phyloP scores from a whole-genome alignment of 1,140 invertebrate species.

The Papilio xuthus region DNA sequence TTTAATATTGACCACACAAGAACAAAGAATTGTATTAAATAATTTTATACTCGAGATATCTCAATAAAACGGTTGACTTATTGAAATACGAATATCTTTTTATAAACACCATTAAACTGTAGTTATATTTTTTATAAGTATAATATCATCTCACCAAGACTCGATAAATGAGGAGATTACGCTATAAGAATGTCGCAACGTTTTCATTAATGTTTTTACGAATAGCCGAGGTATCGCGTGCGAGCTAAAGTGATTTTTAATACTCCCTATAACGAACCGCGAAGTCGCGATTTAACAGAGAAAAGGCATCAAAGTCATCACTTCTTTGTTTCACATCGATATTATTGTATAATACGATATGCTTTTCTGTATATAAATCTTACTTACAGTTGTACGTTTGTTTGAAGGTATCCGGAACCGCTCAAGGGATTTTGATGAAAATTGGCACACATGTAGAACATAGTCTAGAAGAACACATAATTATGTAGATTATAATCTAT shows the following conservation, averaged over 20 bases:
- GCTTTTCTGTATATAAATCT: not conserved
- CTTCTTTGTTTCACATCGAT: slow-evolving; percentile 4
- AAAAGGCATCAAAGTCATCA: not conserved
- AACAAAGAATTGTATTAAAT: not conserved
- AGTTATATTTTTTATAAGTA: slow-evolving; percentile 10
- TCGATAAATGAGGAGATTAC: slow-evolving; percentile 18
- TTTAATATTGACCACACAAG: slow-evolving; percentile 1
- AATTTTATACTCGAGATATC: not conserved
- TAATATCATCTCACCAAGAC: slow-evolving; percentile 17
- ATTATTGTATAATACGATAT: not conserved
- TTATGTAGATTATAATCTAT: too few relatives aligned
- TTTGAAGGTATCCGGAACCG: too few relatives aligned
- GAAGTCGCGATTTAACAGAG: slow-evolving; percentile 27
- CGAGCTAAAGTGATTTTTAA: slow-evolving; percentile 34
- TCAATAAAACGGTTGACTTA: slow-evolving; percentile 24
- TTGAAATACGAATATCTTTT: slow-evolving; percentile 8
- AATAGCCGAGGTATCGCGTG: slow-evolving; percentile 26
- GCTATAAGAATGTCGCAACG: slow-evolving; percentile 27
- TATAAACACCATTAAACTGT: slow-evolving; percentile 8
- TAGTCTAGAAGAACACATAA: too few relatives aligned
- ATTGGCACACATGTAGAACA: too few relatives aligned
- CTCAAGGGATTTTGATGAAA: too few relatives aligned
- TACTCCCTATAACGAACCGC: slow-evolving; percentile 28
- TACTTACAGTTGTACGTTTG: too few relatives aligned
- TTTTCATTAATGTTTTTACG: slow-evolving; percentile 26